phyloP scores from a whole-genome alignment of 2,113 vertebrate genomes.

The Caranx melampygus region DNA sequence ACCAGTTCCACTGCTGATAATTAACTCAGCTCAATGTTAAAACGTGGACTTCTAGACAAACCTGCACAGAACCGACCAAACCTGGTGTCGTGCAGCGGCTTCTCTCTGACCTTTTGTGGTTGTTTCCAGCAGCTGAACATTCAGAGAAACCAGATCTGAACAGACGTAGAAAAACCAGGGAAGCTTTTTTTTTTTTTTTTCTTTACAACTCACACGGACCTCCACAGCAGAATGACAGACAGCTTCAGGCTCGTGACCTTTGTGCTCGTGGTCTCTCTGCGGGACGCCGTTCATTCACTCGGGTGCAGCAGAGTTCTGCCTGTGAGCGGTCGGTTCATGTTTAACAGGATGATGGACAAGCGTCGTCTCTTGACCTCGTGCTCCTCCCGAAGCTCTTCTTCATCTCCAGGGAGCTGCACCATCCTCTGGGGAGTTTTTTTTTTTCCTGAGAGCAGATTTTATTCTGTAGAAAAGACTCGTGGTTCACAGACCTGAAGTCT shows the following conservation, averaged over 20 bases:
- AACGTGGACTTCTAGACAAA: neutral
- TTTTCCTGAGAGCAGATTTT: neutral
- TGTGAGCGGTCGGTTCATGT: neutral
- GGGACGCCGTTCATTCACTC: neutral
- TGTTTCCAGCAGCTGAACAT: neutral
- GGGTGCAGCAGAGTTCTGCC: neutral
- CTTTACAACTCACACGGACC: neutral
- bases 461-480: neutral
- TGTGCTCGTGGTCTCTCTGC: neutral
- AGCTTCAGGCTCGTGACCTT: neutral
- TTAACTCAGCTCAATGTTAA: neutral
- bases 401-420: neutral
- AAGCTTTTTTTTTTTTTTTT: neutral
- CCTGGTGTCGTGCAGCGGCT: no score
- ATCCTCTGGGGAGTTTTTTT: neutral
- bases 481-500: no score
- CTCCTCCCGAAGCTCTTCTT: constrained; percentile 1
- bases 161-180: neutral
- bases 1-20: neutral
- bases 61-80: no score
- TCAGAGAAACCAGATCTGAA: neutral
- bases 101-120: neutral
- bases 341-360: constrained; percentile 11
- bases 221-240: neutral
- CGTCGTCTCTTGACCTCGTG: constrained; percentile 10